Evolutionary conservation across 2,888 invertebrate species (phyloP).

Genomic region (Machimus rusticus): DNA sequence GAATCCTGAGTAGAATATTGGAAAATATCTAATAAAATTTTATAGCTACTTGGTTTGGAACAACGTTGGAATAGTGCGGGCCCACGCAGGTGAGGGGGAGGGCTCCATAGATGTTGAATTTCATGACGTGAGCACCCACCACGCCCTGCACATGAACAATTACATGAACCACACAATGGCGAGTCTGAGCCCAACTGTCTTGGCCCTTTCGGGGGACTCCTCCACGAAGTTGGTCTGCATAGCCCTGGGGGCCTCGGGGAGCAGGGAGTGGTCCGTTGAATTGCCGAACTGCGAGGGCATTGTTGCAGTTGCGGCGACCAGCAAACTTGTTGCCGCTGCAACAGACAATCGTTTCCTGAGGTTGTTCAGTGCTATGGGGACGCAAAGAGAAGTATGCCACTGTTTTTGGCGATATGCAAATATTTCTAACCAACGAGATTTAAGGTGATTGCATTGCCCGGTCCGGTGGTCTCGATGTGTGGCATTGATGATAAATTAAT

Average conservation of each 20-base stretch:
- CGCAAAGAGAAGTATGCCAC: slow-evolving; percentile 73
- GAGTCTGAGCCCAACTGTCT: slow-evolving; percentile 79
- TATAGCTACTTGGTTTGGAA: slow-evolving; percentile 83
- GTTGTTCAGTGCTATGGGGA: slow-evolving; percentile 86
- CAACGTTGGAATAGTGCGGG: slow-evolving; percentile 86
- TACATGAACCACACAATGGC: slow-evolving; percentile 86
- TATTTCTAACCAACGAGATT: not conserved
- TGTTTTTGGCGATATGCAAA: not conserved
- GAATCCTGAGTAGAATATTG: no score
- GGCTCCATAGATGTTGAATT: slow-evolving; percentile 94
- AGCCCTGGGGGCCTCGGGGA: slow-evolving; percentile 74
- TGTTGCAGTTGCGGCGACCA: slow-evolving; percentile 72
- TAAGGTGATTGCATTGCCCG: slow-evolving; percentile 70
- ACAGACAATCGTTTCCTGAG: slow-evolving; percentile 79
- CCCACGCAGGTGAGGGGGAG: slow-evolving; percentile 77
- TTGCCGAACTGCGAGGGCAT: slow-evolving; percentile 83
- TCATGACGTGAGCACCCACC: slow-evolving; percentile 89
- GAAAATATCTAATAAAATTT: not conserved
- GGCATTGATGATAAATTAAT: slow-evolving; percentile 70
- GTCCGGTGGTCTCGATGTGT: slow-evolving; percentile 74
- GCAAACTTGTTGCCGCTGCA: slow-evolving; percentile 79
- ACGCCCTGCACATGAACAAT: slow-evolving; percentile 89
- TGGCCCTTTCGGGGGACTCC: slow-evolving; percentile 78
- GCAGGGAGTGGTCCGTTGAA: slow-evolving; percentile 86
- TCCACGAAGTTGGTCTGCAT: slow-evolving; percentile 77